Conservation (phyloP, 2,888 invertebrate genomes). For the Diaperis boleti region DNA sequence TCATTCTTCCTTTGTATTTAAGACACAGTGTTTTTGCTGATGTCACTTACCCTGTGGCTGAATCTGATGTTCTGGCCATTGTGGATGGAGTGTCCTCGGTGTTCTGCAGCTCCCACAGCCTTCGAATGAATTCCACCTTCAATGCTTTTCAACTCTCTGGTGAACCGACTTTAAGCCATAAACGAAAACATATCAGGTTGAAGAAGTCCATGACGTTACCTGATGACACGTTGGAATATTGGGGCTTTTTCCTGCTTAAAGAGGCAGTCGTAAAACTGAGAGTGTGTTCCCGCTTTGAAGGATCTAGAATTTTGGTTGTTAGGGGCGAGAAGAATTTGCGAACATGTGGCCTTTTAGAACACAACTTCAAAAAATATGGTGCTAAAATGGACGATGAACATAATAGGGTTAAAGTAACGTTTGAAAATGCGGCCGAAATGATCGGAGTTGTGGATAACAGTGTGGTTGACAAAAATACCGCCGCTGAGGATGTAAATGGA, state of each 20-base stretch:
- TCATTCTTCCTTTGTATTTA: slow-evolving; percentile 83
- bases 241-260: slow-evolving; percentile 86
- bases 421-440: slow-evolving; percentile 71
- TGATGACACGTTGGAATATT: slow-evolving; percentile 88
- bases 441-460: slow-evolving; percentile 58
- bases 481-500: slow-evolving; percentile 52
- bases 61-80: slow-evolving; percentile 87
- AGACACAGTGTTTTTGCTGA: slow-evolving; percentile 82
- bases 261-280: slow-evolving; percentile 83
- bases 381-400: slow-evolving; percentile 73
- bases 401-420: slow-evolving; percentile 68
- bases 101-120: slow-evolving; percentile 83
- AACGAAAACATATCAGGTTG: slow-evolving; percentile 80
- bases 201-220: slow-evolving; percentile 86
- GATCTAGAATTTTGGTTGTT: slow-evolving; percentile 84
- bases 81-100: slow-evolving; percentile 85
- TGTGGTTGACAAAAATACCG: slow-evolving; percentile 46
- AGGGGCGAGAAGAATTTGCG: slow-evolving; percentile 82
- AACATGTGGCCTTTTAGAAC: slow-evolving; percentile 83
- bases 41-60: slow-evolving; percentile 82
- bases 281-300: slow-evolving; percentile 83
- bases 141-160: slow-evolving; percentile 63
- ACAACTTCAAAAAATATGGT: slow-evolving; percentile 74
- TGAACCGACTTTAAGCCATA: slow-evolving; percentile 76
- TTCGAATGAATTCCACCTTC: slow-evolving; percentile 80